Evolutionary conservation across 2,797 vertebrate species (phyloP), one percentile per base, ranked within the genome.

Genomic region (Heliangelus exortis): DNA sequence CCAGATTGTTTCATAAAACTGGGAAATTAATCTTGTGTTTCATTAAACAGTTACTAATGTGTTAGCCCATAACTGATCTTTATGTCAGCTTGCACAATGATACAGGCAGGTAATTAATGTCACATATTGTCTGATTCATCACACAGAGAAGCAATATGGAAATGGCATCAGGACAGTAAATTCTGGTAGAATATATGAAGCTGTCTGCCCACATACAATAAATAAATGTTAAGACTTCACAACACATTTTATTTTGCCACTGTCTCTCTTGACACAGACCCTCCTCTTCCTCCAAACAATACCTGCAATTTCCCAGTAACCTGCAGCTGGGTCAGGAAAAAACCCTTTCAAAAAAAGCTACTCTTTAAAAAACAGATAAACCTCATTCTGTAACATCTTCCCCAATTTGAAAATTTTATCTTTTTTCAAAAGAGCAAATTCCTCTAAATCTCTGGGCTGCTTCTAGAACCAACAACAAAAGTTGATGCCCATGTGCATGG

Each of bases 161-260:
- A 68, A 50, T 75, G 0, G 69, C 45, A 73, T 31, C 0, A 0
- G 55, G 55, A 47, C 71, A 36, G 58, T 87, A 65, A 87, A 75
- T 84, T 75, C 55, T 71, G 43, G 19, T 67, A 26, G 47, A 10
- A 3, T 68, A 7, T 68, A 50, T 59, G 47, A 87, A 78, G 47
- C n/a, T 87, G 8, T 51, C 84, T 67, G 66, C 59, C 58, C 33
- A 89, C 58, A 20, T 55, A 19, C 6, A 9, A 58, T 84, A 54
- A 95, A 91, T 90, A 91, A 95, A 92, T 36, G 4, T 62, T 91
- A 84, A 55, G 43, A 51, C 4, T 89, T 89, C 72, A 50, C 45
- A 78, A 19, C 28, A 55, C 12, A 3, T 28, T 54, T n/a, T 59
- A 8, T 61, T 78, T 43, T 65, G n/a, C 3, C 7, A 45, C 29